Percentiles rank a stretch among this genome's conserved stretches.
Conservation (phyloP, 2,797 vertebrate species). For the Rousettus madagascariensis region DNA sequence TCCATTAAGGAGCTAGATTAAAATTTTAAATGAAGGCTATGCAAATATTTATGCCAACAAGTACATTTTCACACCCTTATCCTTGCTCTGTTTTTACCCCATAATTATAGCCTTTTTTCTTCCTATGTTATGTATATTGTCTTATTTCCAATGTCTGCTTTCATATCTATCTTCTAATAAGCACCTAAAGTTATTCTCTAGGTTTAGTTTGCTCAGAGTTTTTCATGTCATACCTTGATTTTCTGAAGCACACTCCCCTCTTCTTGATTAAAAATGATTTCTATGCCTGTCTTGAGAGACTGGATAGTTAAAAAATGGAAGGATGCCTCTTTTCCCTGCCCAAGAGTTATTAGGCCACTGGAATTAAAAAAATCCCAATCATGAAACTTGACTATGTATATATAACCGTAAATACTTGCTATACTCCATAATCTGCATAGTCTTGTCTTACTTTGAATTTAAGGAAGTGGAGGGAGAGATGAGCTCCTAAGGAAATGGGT, state of each 20-base stretch:
- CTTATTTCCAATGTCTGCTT: neutral
- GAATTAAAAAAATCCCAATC: neutral
- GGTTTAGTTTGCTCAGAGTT: neutral
- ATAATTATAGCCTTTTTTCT: neutral
- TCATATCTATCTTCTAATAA: neutral
- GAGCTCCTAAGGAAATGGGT: neutral
- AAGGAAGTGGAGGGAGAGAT: neutral
- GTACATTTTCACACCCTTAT: neutral
- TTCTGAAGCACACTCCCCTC: neutral
- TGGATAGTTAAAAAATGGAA: neutral
- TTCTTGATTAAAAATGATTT: slow-evolving; percentile 28
- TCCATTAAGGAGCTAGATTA: neutral
- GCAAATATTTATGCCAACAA: neutral
- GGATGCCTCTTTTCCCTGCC: neutral
- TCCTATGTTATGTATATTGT: neutral
- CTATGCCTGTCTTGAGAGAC: neutral
- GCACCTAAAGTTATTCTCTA: neutral
- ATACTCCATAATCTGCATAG: neutral
- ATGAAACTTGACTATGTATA: neutral
- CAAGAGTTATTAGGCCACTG: neutral
- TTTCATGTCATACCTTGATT: neutral
- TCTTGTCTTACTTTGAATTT: neutral
- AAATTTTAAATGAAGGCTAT: neutral
- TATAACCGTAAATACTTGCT: neutral
- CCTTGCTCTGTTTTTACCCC: neutral